Conservation (phyloP, 2,113 vertebrate species). For the Cyanistes caeruleus region DNA sequence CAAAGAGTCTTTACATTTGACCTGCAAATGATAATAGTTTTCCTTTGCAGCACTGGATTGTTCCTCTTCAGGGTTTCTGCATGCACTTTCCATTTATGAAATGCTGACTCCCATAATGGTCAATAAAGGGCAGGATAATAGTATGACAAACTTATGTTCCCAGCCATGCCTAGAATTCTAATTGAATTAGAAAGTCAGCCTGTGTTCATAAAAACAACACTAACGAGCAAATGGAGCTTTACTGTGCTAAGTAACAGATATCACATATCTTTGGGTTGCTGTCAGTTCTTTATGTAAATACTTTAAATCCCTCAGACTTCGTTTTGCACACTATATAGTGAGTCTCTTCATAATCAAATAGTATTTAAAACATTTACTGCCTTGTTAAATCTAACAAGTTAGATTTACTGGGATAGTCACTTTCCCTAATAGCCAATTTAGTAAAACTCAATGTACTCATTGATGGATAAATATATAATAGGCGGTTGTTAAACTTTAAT, state of each 20-base stretch:
- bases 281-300: slow-evolving; percentile 8
- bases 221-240: not conserved
- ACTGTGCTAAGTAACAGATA: not conserved
- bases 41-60: not conserved
- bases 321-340: not conserved
- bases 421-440: slow-evolving; percentile 57
- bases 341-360: slow-evolving; percentile 44
- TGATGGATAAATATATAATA: slow-evolving; percentile 33
- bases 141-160: not conserved
- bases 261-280: not conserved
- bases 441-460: slow-evolving; percentile 46
- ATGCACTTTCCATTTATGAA: not conserved
- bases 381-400: slow-evolving; percentile 66
- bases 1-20: not conserved
- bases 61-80: slow-evolving; percentile 16
- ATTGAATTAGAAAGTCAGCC: slow-evolving; percentile 34
- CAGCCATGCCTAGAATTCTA: not conserved
- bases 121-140: not conserved
- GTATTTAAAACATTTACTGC: slow-evolving; percentile 56
- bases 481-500: slow-evolving; percentile 25
- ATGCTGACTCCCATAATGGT: not conserved
- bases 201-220: not conserved
- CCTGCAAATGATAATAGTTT: not conserved
- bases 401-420: slow-evolving; percentile 56
- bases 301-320: not conserved